Evolutionary conservation across 2,888 invertebrate species (phyloP), one percentile per base, ranked within the genome.

Genomic region (Diarsia mendica): DNA sequence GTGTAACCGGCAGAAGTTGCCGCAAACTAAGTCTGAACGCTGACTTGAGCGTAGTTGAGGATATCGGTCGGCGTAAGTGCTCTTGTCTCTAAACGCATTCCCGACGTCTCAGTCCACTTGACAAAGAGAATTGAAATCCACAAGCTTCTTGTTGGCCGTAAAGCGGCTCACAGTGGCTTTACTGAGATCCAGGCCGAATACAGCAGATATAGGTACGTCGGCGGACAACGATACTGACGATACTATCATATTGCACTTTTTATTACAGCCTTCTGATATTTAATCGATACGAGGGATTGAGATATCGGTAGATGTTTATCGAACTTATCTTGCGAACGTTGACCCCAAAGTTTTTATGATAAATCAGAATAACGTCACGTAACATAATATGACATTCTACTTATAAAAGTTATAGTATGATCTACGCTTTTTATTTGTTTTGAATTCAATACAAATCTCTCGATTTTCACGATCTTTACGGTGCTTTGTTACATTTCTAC

Each of bases 91-190:
- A 90, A 91, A 93, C 90, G 90, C 91, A 91, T 92, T 92, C 89
- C 88, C 89, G 83, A 89, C 90, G 90, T 90, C 91, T 91, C 90
- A 87, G 91, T 86, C 87, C 89, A 89, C 91, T 91, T 91, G 91
- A 93, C 91, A 92, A 92, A 92, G 91, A 90, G 90, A 93, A 92
- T 92, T 92, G 92, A 93, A 93, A 92, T 92, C 93, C 92, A 88
- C 92, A 92, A 93, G 92, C 89, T 88, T 87, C 92, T 92, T 90
- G 90, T 90, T 90, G 89, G 90, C 90, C 89, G 88, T 89, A 86
- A 90, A 89, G 88, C 85, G 90, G 88, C 91, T 91, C 88, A 88
- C 84, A 87, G 89, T 88, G 90, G 93, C 92, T 93, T 93, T 91
- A 92, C 82, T 88, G 81, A 87, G 87, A 89, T 89, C 89, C 89